A percentile compares a stretch with the other conserved stretches of the same genome.
These are phyloP conservation scores for Drosophila austrosaltans DNA, from an alignment of 2,888 invertebrate species.

Conservation along the genomic window DNA sequence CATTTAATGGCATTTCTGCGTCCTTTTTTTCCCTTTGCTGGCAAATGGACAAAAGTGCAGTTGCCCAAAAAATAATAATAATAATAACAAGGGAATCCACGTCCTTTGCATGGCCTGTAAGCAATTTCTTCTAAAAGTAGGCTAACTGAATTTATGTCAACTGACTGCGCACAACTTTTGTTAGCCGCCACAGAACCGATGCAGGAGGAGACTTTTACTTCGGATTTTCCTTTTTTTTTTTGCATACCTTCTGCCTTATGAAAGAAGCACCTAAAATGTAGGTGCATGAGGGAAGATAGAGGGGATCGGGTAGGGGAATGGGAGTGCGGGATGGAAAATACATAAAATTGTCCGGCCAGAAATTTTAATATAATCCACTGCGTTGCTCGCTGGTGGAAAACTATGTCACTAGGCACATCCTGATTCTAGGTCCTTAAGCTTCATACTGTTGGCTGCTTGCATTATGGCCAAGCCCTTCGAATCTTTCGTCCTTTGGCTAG, in stretches of 20 bases:
- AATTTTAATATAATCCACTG: constrained; percentile 70
- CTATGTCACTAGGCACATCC: constrained; percentile 63
- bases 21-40: constrained; percentile 36
- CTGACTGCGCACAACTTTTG: constrained; percentile 77
- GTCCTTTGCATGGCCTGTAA: constrained; percentile 64
- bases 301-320: not conserved
- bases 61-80: constrained; percentile 1
- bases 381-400: constrained; percentile 44
- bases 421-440: constrained; percentile 4
- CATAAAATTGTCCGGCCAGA: constrained; percentile 71
- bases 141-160: constrained; percentile 79
- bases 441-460: constrained; percentile 35
- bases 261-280: constrained; percentile 54
- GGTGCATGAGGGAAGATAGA: constrained; percentile 31
- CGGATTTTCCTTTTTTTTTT: constrained; percentile 21
- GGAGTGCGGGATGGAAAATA: constrained; percentile 25
- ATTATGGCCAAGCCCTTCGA: constrained; percentile 45
- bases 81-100: constrained; percentile 35
- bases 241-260: constrained; percentile 29
- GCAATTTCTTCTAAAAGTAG: constrained; percentile 70
- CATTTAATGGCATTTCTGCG: constrained; percentile 51
- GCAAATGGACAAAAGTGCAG: constrained; percentile 29
- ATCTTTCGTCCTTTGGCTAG: constrained; percentile 37
- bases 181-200: constrained; percentile 53
- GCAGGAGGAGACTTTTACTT: constrained; percentile 38